Percentiles rank a stretch among this genome's conserved stretches.
phyloP scores from a whole-genome alignment of 2,113 vertebrate genomes.

The Furnarius figulus region DNA sequence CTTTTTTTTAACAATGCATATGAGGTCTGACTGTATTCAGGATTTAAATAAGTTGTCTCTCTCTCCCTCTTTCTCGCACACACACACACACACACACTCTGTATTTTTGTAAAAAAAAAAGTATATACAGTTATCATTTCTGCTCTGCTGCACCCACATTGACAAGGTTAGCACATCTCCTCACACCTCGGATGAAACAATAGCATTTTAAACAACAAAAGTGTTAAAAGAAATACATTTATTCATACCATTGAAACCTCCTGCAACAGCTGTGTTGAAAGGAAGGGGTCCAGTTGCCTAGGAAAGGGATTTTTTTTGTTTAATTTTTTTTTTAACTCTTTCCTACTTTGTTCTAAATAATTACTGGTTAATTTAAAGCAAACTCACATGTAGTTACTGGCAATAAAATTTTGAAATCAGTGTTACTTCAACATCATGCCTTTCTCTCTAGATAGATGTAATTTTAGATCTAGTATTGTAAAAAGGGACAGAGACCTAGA shows the following conservation, averaged over 20 bases:
- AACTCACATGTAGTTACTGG: neutral
- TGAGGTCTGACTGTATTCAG: slow-evolving; percentile 83
- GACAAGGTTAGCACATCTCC: slow-evolving; percentile 77
- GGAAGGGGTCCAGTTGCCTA: neutral
- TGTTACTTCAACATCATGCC: neutral
- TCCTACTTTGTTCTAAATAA: slow-evolving; percentile 34
- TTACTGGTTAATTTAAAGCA: slow-evolving; percentile 1
- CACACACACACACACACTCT: neutral
- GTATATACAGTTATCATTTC: slow-evolving; percentile 79
- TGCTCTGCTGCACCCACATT: slow-evolving; percentile 69
- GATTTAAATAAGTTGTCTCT: slow-evolving; percentile 88
- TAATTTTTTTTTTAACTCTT: neutral
- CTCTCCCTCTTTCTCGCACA: neutral
- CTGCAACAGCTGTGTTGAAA: slow-evolving; percentile 41
- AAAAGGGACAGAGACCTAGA: slow-evolving; percentile 5
- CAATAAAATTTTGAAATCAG: neutral
- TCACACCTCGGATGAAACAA: slow-evolving; percentile 76
- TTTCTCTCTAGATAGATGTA: neutral
- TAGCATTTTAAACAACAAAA: slow-evolving; percentile 71
- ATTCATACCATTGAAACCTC: slow-evolving; percentile 61
- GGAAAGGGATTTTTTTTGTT: neutral
- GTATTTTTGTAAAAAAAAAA: slow-evolving; percentile 70
- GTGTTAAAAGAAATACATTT: slow-evolving; percentile 71
- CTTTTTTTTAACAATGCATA: slow-evolving; percentile 88
- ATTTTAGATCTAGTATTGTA: neutral